Evolutionary conservation across 2,113 vertebrate species (phyloP).

Genomic region (Dunckerocampus dactyliophorus): DNA sequence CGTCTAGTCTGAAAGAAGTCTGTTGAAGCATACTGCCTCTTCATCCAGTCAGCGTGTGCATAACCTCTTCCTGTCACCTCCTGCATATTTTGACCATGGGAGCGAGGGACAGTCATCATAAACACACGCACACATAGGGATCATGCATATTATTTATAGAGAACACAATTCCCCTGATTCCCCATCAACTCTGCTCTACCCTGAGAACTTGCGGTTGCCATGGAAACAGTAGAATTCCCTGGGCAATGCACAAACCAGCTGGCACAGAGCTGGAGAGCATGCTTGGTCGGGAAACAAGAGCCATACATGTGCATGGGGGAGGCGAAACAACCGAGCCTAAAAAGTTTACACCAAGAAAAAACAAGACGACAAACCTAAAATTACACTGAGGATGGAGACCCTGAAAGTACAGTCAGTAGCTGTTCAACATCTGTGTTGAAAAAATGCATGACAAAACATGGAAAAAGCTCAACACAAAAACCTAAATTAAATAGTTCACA

Average conservation of each 20-base stretch:
- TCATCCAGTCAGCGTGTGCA: constrained; percentile 36
- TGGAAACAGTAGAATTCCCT: constrained; percentile 68
- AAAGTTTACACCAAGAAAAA: constrained; percentile 2
- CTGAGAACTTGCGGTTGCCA: constrained; percentile 63
- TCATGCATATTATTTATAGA: constrained; percentile 51
- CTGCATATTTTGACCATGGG: constrained; percentile 11
- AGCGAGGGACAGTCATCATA: constrained; percentile 13
- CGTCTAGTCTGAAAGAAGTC: constrained; percentile 29
- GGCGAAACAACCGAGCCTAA: neutral
- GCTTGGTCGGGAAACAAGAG: constrained; percentile 13
- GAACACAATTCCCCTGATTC: constrained; percentile 42
- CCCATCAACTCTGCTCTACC: constrained; percentile 35
- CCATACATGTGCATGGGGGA: constrained; percentile 6
- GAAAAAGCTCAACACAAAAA: too few relatives aligned
- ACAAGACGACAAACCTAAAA: too few relatives aligned
- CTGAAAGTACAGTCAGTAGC: too few relatives aligned
- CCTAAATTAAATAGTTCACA: too few relatives aligned
- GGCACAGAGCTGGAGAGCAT: constrained; percentile 36
- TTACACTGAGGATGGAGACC: too few relatives aligned
- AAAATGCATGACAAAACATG: neutral
- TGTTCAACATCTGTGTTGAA: too few relatives aligned
- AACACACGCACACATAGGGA: constrained; percentile 9
- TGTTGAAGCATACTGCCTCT: constrained; percentile 30
- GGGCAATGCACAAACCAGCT: constrained; percentile 54
- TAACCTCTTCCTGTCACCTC: constrained; percentile 16